These are phyloP conservation scores for Phortica variegata DNA, from an alignment of 1,140 invertebrate genomes.

Conservation along the genomic window DNA sequence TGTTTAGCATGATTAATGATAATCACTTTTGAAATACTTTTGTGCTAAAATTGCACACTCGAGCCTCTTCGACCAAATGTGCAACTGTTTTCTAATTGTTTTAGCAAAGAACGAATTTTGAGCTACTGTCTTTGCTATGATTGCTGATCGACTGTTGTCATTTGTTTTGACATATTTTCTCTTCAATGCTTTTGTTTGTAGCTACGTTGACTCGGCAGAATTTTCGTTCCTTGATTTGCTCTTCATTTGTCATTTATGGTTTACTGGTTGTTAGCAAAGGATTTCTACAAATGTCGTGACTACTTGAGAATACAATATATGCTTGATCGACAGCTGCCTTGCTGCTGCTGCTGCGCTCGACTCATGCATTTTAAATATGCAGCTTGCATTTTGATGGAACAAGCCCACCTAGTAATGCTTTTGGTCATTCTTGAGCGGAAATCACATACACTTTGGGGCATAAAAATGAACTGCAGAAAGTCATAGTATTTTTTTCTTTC, in stretches of 20 bases:
- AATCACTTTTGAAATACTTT: no score
- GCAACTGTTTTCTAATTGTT: constrained; percentile 54
- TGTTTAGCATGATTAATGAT: constrained; percentile 37
- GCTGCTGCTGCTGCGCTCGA: no score
- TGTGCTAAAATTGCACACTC: not conserved
- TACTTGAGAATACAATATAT: no score
- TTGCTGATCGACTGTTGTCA: not conserved
- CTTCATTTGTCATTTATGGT: constrained; percentile 39
- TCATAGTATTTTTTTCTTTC: constrained; percentile 23
- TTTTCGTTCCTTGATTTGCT: constrained; percentile 24
- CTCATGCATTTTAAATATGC: constrained; percentile 46
- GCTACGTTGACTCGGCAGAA: constrained; percentile 12
- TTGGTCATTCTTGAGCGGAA: constrained; percentile 41
- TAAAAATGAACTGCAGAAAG: constrained; percentile 47
- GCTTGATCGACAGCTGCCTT: no score
- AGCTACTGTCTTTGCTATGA: no score
- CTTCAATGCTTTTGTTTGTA: constrained; percentile 18
- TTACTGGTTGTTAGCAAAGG: constrained; percentile 7
- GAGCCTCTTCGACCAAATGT: constrained; percentile 14
- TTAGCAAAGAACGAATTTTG: not conserved
- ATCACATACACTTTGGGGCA: constrained; percentile 52
- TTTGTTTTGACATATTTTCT: constrained; percentile 34
- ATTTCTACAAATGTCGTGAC: not conserved
- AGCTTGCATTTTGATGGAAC: constrained; percentile 39
- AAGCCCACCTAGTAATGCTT: constrained; percentile 42